A percentile compares a stretch with the other conserved stretches of the same genome.
Evolutionary conservation across 2,113 vertebrate genomes (phyloP).

Genomic region (Bucco capensis): DNA sequence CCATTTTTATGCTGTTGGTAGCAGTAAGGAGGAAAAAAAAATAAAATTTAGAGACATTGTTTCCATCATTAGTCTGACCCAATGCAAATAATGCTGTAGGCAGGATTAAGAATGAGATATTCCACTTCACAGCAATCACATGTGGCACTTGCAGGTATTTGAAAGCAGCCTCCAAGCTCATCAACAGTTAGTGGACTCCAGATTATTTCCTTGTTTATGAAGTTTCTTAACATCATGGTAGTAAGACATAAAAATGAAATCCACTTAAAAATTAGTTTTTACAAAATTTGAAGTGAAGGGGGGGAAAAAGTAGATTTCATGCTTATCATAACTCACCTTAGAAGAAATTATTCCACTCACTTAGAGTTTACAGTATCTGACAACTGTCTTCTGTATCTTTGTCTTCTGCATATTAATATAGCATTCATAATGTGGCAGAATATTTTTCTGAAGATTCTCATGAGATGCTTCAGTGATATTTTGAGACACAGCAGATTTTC

Average conservation of each 20-base stretch:
- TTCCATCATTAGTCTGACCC: neutral
- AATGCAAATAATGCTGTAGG: neutral
- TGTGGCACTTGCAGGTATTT: neutral
- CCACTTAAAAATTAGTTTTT: neutral
- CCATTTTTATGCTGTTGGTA: neutral
- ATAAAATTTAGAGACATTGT: neutral
- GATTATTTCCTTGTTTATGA: neutral
- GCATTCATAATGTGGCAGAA: neutral
- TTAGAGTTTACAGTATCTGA: neutral
- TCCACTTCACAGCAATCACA: neutral
- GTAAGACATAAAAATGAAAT: neutral
- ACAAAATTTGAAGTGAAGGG: neutral
- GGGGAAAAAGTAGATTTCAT: neutral
- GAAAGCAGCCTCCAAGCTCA: neutral
- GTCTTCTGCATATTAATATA: conserved; percentile 1
- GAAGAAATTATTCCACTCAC: neutral
- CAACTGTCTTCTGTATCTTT: neutral
- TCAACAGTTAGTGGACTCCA: neutral
- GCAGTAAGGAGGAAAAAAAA: neutral
- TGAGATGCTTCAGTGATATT: conserved; percentile 24
- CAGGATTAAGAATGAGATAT: neutral
- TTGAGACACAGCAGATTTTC: conserved; percentile 34
- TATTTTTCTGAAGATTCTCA: conserved; percentile 32
- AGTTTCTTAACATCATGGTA: neutral
- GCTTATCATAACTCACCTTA: neutral